Evolutionary conservation across 1,140 invertebrate genomes (phyloP), one percentile per base, ranked within the genome.

Genomic region (Diachasma alloeum): DNA sequence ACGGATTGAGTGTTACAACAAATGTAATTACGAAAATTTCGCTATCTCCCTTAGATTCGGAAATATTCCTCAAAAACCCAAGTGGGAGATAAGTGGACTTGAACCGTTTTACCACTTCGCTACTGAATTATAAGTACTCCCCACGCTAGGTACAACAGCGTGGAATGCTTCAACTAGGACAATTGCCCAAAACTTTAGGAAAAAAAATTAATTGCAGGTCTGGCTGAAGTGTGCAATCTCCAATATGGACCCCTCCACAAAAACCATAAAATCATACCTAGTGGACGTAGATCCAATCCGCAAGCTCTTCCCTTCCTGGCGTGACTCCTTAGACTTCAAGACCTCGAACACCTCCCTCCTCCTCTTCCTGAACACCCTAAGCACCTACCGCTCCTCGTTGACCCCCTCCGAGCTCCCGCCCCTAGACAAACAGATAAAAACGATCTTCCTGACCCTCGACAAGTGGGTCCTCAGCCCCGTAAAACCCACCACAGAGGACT

Each of bases 151-250:
- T n/a, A n/a, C n/a, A n/a, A n/a, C n/a, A n/a, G n/a, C n/a, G n/a
- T n/a, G n/a, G n/a, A n/a, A n/a, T n/a, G n/a, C n/a, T n/a, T n/a
- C n/a, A n/a, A n/a, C n/a, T n/a, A n/a, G n/a, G n/a, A n/a, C n/a
- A n/a, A n/a, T n/a, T n/a, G n/a, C n/a, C n/a, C n/a, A n/a, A n/a
- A n/a, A n/a, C n/a, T n/a, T n/a, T n/a, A n/a, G n/a, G n/a, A n/a
- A n/a, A n/a, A n/a, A n/a, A n/a, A n/a, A n/a, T n/a, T n/a, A 15
- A n/a, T n/a, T 46, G 2, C 17, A 90, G 86, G 85, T 83, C 36
- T 90, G 87, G 87, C 75, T 90, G 66, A 87, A 88, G 75, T 85
- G 87, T 53, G 87, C 80, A 71, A 81, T 90, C n/a, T 78, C 88
- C 44, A 80, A 79, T 15, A 74, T 78, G 37, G 80, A 85, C 31